These are phyloP conservation scores for Mycogona germanica DNA, from an alignment of 2,888 invertebrate genomes.

Conservation along the genomic window DNA sequence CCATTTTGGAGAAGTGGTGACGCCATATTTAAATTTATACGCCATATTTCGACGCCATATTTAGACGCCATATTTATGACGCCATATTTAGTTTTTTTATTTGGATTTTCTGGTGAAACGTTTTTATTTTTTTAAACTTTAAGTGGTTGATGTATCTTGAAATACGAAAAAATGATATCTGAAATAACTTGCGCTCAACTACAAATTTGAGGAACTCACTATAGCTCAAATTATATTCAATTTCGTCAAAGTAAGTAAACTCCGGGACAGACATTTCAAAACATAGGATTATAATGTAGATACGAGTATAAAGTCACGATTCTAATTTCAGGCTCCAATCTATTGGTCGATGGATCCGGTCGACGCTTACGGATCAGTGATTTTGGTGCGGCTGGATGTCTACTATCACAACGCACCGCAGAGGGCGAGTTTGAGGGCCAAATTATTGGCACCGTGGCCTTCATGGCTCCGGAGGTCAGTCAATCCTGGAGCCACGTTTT, in stretches of 20 bases:
- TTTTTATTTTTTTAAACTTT: no score
- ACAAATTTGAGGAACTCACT: no score
- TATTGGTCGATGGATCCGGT: slow-evolving; percentile 38
- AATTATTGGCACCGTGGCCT: slow-evolving; percentile 38
- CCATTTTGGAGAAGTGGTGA: no score
- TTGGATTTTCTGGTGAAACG: no score
- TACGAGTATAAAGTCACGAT: neutral
- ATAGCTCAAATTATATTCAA: no score
- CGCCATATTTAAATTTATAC: no score
- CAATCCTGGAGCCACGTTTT: no score
- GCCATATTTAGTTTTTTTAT: no score
- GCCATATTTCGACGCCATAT: no score
- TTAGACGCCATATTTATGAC: no score
- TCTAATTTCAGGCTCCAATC: slow-evolving; percentile 33
- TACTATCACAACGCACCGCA: slow-evolving; percentile 35
- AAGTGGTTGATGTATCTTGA: neutral
- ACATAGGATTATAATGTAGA: neutral
- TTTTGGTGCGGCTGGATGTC: slow-evolving; percentile 38
- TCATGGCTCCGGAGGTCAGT: slow-evolving; percentile 40
- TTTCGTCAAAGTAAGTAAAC: neutral
- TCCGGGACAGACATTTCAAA: neutral
- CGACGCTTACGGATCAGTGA: slow-evolving; percentile 37
- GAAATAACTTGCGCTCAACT: no score
- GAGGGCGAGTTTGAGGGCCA: slow-evolving; percentile 38
- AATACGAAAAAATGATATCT: neutral